Evolutionary conservation across 2,888 invertebrate genomes (phyloP).

Genomic region (Caenorhabditis angaria): DNA sequence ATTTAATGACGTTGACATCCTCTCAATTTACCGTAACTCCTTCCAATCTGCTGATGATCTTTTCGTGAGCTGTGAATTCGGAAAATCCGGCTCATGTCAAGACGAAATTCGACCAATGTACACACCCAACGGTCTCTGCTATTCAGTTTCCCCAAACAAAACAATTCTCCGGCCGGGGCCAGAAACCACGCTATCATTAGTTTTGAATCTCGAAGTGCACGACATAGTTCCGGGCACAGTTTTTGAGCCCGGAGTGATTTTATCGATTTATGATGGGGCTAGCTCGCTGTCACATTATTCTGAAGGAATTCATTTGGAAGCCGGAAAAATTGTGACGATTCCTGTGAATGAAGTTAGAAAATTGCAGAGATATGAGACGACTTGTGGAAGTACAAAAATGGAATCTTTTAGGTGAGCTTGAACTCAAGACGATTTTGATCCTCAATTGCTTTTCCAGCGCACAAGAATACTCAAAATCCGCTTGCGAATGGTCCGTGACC

Average conservation of each 20-base stretch:
- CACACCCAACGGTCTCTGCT: constrained; percentile 64
- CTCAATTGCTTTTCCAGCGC: too few species aligned
- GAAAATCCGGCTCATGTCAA: constrained; percentile 60
- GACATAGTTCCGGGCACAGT: constrained; percentile 58
- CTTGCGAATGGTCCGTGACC: constrained; percentile 61
- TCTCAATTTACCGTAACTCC: constrained; percentile 50
- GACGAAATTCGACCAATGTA: constrained; percentile 62
- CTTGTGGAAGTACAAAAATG: constrained; percentile 53
- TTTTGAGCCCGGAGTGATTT: constrained; percentile 60
- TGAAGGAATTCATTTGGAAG: constrained; percentile 66
- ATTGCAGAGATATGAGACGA: constrained; percentile 52
- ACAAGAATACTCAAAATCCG: constrained; percentile 59
- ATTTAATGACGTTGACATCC: constrained; percentile 58
- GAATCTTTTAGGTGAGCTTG: constrained; percentile 57
- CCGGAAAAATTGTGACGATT: constrained; percentile 65
- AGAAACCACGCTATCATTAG: constrained; percentile 62
- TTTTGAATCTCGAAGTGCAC: constrained; percentile 64
- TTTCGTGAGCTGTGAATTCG: constrained; percentile 63
- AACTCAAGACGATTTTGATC: too few species aligned
- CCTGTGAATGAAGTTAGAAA: constrained; percentile 66
- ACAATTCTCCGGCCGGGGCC: constrained; percentile 66
- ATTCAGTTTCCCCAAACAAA: constrained; percentile 59
- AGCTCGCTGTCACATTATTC: constrained; percentile 52
- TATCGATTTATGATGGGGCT: constrained; percentile 59
- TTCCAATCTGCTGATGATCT: constrained; percentile 62